Base-by-base conservation (phyloP, 2,888 invertebrate genomes). In the Teinopalpus imperialis region DNA sequence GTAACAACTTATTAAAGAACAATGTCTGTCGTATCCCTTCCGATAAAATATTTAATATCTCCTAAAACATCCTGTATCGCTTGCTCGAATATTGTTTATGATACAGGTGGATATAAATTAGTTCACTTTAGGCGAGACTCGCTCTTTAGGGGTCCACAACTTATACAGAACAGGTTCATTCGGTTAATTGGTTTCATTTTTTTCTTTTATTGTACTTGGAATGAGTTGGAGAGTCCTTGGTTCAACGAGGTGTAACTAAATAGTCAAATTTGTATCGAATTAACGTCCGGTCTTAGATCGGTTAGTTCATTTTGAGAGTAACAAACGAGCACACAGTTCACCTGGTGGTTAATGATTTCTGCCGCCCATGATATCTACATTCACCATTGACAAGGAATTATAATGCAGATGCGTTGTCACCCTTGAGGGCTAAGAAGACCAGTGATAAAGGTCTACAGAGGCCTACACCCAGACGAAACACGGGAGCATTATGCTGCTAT, bases 221-320 rank as follows among this genome's bases (percentile, higher is more conserved):
- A 82, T 83, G 81, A 82, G 73, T 77, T 72, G 57, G 65, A 64
- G 77, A 83, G 85, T 87, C 88, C 86, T 88, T 85, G 83, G 71
- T 69, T 79, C 86, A 88, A 88, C 87, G 87, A 88, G 88, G 85
- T 85, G 87, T 79, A 78, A 78, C 88, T 79, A 87, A 88, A 88
- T 75, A 76, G 71, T 73, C 73, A 69, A 79, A 83, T 85, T 85
- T 79, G 81, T 78, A 86, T 77, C 85, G 85, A 87, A 86, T 87
- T 66, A 79, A 79, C 85, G 86, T 85, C 85, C 85, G 83, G 69
- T 61, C 61, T 64, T 57, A 54, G 61, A 61, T 57, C 60, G 50
- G n/a, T n/a, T n/a, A n/a, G n/a, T n/a, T n/a, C n/a, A n/a, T n/a
- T n/a, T n/a, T n/a, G n/a, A n/a, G n/a, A n/a, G n/a, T n/a, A n/a